A percentile compares a stretch with the other conserved stretches of the same genome.
These are phyloP conservation scores for Peromyscus attwateri DNA, from an alignment of 2,797 vertebrate genomes.

Conservation along the genomic window DNA sequence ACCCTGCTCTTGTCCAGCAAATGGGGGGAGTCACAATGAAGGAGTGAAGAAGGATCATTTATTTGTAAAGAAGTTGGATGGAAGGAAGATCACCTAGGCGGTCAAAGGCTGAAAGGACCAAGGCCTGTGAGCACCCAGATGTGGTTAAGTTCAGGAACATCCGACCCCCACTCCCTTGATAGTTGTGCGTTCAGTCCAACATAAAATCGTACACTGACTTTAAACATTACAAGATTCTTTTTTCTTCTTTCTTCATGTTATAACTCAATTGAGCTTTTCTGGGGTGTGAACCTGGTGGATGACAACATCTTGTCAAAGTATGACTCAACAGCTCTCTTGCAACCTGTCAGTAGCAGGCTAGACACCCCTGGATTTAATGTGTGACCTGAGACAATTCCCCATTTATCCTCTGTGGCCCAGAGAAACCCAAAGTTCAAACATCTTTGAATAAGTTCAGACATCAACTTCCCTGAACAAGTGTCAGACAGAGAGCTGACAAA, in stretches of 20 bases:
- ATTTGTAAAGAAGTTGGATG: rapidly evolving
- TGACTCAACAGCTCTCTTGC: not conserved
- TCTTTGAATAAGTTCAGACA: not conserved
- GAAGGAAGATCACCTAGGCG: too few relatives aligned
- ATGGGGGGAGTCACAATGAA: not conserved
- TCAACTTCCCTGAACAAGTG: not conserved
- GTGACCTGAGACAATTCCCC: not conserved
- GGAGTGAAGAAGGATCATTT: not conserved
- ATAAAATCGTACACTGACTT: not conserved
- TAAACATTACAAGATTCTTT: not conserved
- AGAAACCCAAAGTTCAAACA: not conserved
- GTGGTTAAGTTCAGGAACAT: not conserved
- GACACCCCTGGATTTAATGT: not conserved
- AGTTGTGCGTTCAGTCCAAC: not conserved
- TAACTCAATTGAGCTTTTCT: not conserved
- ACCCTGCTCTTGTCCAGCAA: rapidly evolving
- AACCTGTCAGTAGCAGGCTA: not conserved
- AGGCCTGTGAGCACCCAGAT: rapidly evolving
- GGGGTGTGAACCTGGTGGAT: not conserved
- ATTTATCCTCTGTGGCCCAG: not conserved
- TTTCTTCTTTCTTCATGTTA: not conserved
- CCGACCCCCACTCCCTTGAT: not conserved
- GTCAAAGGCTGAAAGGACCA: not conserved
- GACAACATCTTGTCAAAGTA: not conserved
- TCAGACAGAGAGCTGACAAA: not conserved